A percentile compares a stretch with the other conserved stretches of the same genome.
Evolutionary conservation across 2,113 vertebrate genomes (phyloP).

Genomic region (Scomber japonicus): DNA sequence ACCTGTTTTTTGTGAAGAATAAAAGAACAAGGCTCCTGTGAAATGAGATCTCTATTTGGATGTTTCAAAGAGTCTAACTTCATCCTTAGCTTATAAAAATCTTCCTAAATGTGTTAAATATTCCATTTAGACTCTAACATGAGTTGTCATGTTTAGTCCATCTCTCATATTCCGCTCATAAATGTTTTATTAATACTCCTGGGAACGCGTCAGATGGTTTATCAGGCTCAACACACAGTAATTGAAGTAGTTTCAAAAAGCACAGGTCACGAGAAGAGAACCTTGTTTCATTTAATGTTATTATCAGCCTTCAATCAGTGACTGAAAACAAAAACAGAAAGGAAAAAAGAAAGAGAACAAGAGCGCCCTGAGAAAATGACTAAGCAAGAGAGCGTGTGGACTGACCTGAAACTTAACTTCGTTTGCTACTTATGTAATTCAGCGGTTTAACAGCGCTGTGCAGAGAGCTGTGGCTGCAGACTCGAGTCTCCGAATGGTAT

Average conservation of each 20-base stretch:
- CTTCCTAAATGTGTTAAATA: neutral
- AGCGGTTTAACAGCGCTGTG: neutral
- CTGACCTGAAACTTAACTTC: neutral
- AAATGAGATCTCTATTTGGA: too few species aligned
- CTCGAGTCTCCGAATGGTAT: neutral
- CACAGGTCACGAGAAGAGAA: neutral
- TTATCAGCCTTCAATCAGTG: neutral
- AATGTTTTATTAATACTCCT: neutral
- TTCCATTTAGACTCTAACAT: neutral
- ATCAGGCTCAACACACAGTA: neutral
- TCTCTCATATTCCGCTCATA: neutral
- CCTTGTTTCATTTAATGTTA: neutral
- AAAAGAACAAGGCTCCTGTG: neutral
- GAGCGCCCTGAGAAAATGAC: neutral
- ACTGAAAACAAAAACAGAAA: neutral
- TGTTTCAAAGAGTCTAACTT: too few species aligned
- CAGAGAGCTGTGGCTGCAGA: neutral
- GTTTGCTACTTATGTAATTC: neutral
- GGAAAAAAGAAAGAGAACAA: neutral
- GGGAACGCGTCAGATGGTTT: neutral
- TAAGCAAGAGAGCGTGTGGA: neutral
- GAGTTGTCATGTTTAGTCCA: neutral
- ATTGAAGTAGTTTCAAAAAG: neutral
- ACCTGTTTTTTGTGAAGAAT: neutral
- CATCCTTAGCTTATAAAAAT: neutral